Evolutionary conservation across 2,113 vertebrate species (phyloP), one percentile per base, ranked within the genome.

Genomic region (Anser brachyrhynchus): DNA sequence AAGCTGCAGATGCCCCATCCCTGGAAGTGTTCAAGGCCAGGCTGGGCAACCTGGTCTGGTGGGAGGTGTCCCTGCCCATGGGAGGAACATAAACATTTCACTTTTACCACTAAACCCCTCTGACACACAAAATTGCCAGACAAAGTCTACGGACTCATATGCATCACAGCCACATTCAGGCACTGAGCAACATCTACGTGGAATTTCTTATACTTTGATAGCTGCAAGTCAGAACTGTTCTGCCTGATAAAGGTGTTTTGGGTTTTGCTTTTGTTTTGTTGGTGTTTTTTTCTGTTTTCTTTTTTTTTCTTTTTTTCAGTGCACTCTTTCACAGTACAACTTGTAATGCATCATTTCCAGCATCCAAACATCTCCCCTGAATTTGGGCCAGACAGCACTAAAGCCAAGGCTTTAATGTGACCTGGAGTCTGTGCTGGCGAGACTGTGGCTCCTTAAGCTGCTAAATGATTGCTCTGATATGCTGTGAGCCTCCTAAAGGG

Each of bases 381-480:
- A 82, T 89, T 88, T 86, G 23, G 0, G 0, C 69, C 90, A 95
- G 84, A 91, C 54, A 3, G 41, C 44, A 87, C 55, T 1, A 13
- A 84, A 87, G 81, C 64, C 67, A 72, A 81, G 85, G 65, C 61
- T 85, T 90, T 44, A 85, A 88, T 46, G 46, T 4, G 16, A 81
- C 64, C 74, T 59, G 74, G 58, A 96, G 58, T n/a, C 52, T 84
- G 46, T 64, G 17, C 46, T 87, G 79, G 52, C 0, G 4, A 93
- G 79, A 79, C 84, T 72, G 54, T 31, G 35, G 35, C 37, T 93
- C 82, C 87, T 65, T 35, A 78, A 66, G n/a, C 58, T 82, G 78
- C 70, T 86, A 94, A 94, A 79, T 76, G 73, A 59, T 51, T 77
- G 62, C 83, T 93, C 74, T 95, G 72, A 93, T 94, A 59, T 90